Conservation (phyloP, 2,797 vertebrate genomes). For the Enteromius fasciolatus region DNA sequence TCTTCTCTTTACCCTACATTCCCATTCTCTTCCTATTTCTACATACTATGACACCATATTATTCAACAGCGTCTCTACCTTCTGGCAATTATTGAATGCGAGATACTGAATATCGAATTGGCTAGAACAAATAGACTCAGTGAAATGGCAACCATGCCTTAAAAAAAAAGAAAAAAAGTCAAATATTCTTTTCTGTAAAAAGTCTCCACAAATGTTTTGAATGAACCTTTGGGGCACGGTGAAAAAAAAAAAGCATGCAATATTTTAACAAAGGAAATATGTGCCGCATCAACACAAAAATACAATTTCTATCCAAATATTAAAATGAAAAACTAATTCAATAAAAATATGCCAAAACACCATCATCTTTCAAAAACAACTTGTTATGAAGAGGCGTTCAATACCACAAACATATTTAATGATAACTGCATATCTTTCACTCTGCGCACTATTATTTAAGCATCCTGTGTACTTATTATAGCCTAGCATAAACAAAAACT, state of each 20-base stretch:
- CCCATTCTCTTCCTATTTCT: conserved; percentile 26
- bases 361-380: conserved; percentile 12
- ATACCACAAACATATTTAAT: conserved; percentile 1
- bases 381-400: neutral
- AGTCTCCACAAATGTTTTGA: conserved; percentile 25
- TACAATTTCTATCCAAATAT: neutral
- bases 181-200: conserved; percentile 50
- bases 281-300: neutral
- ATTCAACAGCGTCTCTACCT: conserved; percentile 24
- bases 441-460: neutral
- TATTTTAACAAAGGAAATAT: neutral
- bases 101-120: conserved; percentile 54
- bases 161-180: conserved; percentile 21
- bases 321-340: neutral
- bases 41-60: conserved; percentile 41
- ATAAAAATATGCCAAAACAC: conserved; percentile 6
- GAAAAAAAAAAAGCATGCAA: neutral
- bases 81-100: conserved; percentile 42
- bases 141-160: conserved; percentile 30
- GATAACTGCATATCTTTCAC: conserved; percentile 19
- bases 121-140: conserved; percentile 50
- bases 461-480: neutral
- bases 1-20: conserved; percentile 4
- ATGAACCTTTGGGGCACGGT: neutral
- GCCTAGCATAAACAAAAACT: neutral